phyloP scores from a whole-genome alignment of 2,797 vertebrate genomes.

The Muraenolepis orangiensis region DNA sequence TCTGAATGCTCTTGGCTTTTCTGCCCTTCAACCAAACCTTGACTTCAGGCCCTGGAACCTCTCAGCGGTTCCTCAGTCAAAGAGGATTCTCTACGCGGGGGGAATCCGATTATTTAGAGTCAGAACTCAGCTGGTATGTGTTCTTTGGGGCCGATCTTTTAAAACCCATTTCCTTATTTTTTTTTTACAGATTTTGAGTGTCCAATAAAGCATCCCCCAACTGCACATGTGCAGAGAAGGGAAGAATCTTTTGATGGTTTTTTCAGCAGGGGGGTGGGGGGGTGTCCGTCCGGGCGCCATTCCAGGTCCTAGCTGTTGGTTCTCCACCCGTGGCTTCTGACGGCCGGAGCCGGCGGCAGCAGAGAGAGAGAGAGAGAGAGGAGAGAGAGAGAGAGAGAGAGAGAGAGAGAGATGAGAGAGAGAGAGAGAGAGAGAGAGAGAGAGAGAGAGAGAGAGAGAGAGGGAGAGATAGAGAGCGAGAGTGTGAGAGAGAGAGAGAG shows the following conservation, averaged over 20 bases:
- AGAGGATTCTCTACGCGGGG: slow-evolving; percentile 16
- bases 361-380: no score
- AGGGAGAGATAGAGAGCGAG: no score
- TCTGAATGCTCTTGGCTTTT: no score
- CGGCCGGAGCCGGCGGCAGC: no score
- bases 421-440: no score
- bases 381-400: no score
- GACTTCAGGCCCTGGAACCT: neutral
- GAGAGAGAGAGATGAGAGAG: no score
- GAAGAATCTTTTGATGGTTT: slow-evolving; percentile 47
- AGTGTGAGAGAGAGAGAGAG: no score
- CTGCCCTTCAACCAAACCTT: slow-evolving; percentile 13
- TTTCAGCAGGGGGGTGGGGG: no score
- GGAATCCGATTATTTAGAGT: slow-evolving; percentile 32
- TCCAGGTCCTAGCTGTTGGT: slow-evolving; percentile 19
- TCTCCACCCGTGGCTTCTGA: slow-evolving; percentile 22
- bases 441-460: no score
- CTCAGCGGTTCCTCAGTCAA: slow-evolving; percentile 10
- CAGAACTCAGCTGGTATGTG: slow-evolving; percentile 17
- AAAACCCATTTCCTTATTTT: slow-evolving; percentile 11
- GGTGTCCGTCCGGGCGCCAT: slow-evolving; percentile 38
- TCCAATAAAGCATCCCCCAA: slow-evolving; percentile 47
- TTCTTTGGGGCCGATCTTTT: neutral
- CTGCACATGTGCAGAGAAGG: slow-evolving; percentile 36
- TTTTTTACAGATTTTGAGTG: slow-evolving; percentile 21